Conservation (phyloP, 2,113 vertebrate genomes). For the Cricetomys ansorgei region DNA sequence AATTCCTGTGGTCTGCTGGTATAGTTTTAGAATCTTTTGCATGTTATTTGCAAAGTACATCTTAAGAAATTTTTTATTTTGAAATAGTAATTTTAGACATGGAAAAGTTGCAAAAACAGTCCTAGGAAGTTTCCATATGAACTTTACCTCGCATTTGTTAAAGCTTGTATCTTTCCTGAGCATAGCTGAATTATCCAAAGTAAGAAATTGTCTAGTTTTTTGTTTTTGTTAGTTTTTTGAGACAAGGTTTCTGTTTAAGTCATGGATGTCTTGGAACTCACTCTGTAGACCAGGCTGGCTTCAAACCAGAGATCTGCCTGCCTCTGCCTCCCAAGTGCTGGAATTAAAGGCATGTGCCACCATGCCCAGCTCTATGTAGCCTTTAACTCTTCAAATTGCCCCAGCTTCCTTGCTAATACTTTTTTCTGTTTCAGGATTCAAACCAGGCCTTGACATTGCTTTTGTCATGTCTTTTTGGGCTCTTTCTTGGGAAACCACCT, state of each 20-base stretch:
- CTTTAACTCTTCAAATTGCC: neutral
- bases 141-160: neutral
- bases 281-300: neutral
- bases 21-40: slow-evolving; percentile 54
- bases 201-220: neutral
- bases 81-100: slow-evolving; percentile 56
- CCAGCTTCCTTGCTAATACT: neutral
- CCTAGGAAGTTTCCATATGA: slow-evolving; percentile 33
- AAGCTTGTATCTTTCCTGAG: neutral
- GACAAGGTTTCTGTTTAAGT: neutral
- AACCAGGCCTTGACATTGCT: neutral
- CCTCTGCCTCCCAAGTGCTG: neutral
- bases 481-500: neutral
- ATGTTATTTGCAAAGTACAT: slow-evolving; percentile 48
- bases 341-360: neutral
- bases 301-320: neutral
- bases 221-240: neutral
- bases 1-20: neutral
- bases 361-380: neutral
- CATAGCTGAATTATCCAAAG: neutral
- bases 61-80: slow-evolving; percentile 50
- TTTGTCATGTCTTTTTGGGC: neutral
- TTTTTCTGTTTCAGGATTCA: slow-evolving; percentile 6
- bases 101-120: slow-evolving; percentile 32
- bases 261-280: neutral